Evolutionary conservation across 2,888 invertebrate genomes (phyloP), one percentile per base, ranked within the genome.

Genomic region (Leucophenga montana): DNA sequence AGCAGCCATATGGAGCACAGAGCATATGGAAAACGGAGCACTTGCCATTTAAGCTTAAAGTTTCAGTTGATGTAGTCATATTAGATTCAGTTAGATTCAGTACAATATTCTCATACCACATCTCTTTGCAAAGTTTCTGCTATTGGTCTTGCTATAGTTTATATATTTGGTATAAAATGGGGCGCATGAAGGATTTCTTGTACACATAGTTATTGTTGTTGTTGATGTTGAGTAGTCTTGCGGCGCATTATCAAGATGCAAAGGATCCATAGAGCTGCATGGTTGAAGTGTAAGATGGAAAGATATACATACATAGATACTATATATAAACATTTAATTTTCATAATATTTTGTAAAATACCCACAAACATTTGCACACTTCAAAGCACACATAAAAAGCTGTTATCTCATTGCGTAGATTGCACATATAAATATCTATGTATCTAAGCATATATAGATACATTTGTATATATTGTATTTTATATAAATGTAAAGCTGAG

Each of bases 331-430:
- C 75, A 80, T 77, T 80, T 73, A 74, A 80, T 73, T 75, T 77
- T 73, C 72, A 73, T 73, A 73, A 78, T 78, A 84, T 77, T 81
- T 78, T 74, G 70, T 70, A 16, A 48, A 46, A 64, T 64, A 62
- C 71, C 71, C 57, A 59, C 62, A 65, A 39, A 57, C 22, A 62
- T 18, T 69, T 44, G 68, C 66, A 53, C 68, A 69, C 64, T 57
- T 20, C 1, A 20, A 16, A 22, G 22, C 9, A 39, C 59, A 59
- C 14, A 59, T 5, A 39, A 31, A 61, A 39, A 39, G 39, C 39
- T 39, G 39, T 39, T 39, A 39, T 39, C 39, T 39, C 39, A 5
- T 39, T 39, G 39, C 39, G 39, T 39, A 39, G 39, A 8, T 39
- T 39, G 39, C 11, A 11, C 39, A 39, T n/a, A n/a, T n/a, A n/a